Evolutionary conservation across 2,113 vertebrate species (phyloP).

Genomic region (Centrocercus urophasianus): DNA sequence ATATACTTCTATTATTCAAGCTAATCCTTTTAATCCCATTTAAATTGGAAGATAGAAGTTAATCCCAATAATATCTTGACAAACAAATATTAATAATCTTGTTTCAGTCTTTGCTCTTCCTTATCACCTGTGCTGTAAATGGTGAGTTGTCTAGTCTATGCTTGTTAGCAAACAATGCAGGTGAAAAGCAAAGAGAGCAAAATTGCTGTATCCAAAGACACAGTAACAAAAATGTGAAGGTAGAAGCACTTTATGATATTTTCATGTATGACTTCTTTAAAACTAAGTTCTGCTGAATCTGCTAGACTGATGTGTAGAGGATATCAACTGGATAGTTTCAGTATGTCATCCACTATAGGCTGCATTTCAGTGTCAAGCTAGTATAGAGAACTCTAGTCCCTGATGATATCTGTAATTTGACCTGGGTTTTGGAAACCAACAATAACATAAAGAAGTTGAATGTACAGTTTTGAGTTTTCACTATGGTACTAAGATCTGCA

Average conservation of each 20-base stretch:
- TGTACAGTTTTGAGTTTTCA: slow-evolving; percentile 34
- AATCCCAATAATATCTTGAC: slow-evolving; percentile 74
- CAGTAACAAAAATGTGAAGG: neutral
- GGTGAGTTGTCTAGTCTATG: slow-evolving; percentile 37
- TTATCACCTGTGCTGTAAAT: slow-evolving; percentile 59
- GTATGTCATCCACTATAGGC: neutral
- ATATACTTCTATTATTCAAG: slow-evolving; percentile 72
- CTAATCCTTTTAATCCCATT: slow-evolving; percentile 82
- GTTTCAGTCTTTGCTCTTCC: slow-evolving; percentile 68
- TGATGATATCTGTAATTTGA: neutral
- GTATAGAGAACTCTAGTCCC: neutral
- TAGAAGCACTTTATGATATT: neutral
- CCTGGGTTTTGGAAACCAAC: neutral
- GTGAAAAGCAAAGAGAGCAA: slow-evolving; percentile 32
- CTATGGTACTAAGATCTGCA: slow-evolving; percentile 1
- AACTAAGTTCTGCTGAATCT: neutral
- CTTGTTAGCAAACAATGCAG: slow-evolving; percentile 36
- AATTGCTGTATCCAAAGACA: slow-evolving; percentile 17
- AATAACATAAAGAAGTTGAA: slow-evolving; percentile 36
- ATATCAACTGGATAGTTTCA: neutral
- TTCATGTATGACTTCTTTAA: neutral
- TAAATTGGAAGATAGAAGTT: slow-evolving; percentile 75
- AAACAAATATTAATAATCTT: slow-evolving; percentile 78
- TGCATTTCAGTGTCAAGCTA: neutral
- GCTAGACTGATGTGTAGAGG: neutral